Evolutionary conservation across 2,888 invertebrate species (phyloP).

Genomic region (Drosophila mayaguana): DNA sequence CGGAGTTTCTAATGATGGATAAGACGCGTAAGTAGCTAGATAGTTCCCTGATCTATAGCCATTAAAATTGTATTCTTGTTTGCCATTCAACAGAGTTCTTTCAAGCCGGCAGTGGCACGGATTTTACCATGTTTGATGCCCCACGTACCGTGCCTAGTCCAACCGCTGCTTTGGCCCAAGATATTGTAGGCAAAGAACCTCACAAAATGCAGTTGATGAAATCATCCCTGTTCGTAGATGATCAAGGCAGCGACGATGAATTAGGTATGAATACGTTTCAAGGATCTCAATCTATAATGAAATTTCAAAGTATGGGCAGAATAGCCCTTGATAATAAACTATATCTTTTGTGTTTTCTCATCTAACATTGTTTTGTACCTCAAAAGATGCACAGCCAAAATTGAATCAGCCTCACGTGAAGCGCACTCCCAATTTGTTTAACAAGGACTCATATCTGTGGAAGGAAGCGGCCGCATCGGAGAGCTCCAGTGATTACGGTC

Average conservation of each 20-base stretch:
- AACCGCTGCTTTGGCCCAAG: slow-evolving; percentile 87
- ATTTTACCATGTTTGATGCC: slow-evolving; percentile 76
- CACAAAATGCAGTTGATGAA: slow-evolving; percentile 93
- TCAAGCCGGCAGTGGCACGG: slow-evolving; percentile 67
- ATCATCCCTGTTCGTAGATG: slow-evolving; percentile 88
- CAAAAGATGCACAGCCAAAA: slow-evolving; percentile 14
- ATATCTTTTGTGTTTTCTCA: neutral
- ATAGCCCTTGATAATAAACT: neutral
- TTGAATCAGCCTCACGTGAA: neutral
- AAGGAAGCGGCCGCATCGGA: slow-evolving; percentile 72
- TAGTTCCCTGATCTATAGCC: neutral
- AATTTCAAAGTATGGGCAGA: neutral
- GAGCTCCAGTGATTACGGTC: slow-evolving; percentile 75
- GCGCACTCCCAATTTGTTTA: slow-evolving; percentile 52
- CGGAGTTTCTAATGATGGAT: slow-evolving; percentile 81
- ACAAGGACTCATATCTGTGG: slow-evolving; percentile 61
- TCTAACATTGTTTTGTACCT: neutral
- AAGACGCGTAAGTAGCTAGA: slow-evolving; percentile 76
- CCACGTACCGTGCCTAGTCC: slow-evolving; percentile 86
- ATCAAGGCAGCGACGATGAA: slow-evolving; percentile 77
- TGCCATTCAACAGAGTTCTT: slow-evolving; percentile 71
- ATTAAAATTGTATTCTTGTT: neutral
- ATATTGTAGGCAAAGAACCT: slow-evolving; percentile 87
- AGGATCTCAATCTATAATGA: neutral
- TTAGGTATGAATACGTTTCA: slow-evolving; percentile 56